Evolutionary conservation across 2,888 invertebrate genomes (phyloP).

Genomic region (Agrochola circellaris): DNA sequence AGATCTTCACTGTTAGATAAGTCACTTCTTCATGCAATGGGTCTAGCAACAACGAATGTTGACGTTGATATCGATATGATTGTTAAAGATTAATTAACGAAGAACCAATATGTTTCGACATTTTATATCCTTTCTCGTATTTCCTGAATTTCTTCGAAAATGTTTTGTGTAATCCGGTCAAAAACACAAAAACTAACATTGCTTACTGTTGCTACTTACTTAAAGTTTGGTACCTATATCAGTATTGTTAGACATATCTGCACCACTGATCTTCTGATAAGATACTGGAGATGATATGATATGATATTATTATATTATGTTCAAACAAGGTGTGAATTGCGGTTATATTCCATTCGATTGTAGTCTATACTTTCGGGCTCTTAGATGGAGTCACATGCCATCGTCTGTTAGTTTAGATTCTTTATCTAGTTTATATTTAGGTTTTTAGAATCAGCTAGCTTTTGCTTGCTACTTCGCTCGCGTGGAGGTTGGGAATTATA

Average conservation of each 20-base stretch:
- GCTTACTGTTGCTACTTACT: not conserved
- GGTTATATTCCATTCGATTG: conserved; percentile 39
- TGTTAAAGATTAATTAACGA: too few species aligned
- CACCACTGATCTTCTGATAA: conserved; percentile 40
- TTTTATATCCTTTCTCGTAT: conserved; percentile 13
- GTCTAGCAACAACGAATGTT: too few species aligned
- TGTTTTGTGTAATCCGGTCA: not conserved
- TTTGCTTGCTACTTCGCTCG: not conserved
- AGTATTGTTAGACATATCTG: conserved; percentile 10
- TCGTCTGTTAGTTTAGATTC: not conserved
- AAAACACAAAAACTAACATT: too few species aligned
- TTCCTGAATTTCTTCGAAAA: not conserved
- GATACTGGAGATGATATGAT: conserved; percentile 26
- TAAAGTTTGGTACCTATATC: not conserved
- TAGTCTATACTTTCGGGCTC: not conserved
- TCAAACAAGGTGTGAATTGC: not conserved
- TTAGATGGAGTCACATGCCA: not conserved
- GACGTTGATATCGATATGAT: too few species aligned
- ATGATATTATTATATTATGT: not conserved
- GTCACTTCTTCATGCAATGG: too few species aligned
- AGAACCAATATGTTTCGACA: too few species aligned
- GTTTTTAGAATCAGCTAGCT: not conserved
- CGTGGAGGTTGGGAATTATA: not conserved
- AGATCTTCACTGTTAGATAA: too few species aligned
- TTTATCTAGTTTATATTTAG: not conserved